Evolutionary conservation across 2,797 vertebrate genomes (phyloP).

Genomic region (Poeciliopsis presidionis): DNA sequence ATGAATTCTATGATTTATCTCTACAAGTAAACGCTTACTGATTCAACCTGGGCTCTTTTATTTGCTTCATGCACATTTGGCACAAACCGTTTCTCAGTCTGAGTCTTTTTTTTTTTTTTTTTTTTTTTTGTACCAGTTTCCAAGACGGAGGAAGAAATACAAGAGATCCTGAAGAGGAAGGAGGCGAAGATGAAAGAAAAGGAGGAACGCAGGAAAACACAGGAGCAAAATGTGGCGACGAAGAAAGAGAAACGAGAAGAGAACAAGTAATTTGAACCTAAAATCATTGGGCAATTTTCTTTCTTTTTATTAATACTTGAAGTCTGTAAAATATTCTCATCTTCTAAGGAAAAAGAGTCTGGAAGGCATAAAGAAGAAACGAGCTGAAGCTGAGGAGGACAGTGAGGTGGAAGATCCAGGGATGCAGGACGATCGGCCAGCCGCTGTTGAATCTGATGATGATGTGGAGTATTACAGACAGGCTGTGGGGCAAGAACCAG

Average conservation of each 20-base stretch:
- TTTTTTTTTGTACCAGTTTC: conserved; percentile 58
- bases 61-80: rapidly evolving
- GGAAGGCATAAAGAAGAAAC: conserved; percentile 85
- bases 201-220: conserved; percentile 77
- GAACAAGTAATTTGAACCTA: conserved; percentile 77
- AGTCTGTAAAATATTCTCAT: rapidly evolving
- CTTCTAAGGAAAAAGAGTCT: conserved; percentile 85
- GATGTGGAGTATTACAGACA: conserved; percentile 91
- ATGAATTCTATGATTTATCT: conserved; percentile 73
- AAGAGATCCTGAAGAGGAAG: conserved; percentile 82
- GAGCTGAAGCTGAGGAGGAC: conserved; percentile 65
- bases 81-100: neutral
- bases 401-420: conserved; percentile 91
- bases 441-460: conserved; percentile 79
- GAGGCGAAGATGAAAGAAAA: conserved; percentile 84
- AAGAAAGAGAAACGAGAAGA: conserved; percentile 81
- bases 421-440: conserved; percentile 53
- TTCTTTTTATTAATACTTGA: neutral
- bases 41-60: conserved; percentile 34
- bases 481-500: conserved; percentile 90
- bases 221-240: conserved; percentile 81
- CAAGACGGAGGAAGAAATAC: conserved; percentile 87
- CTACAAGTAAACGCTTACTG: conserved; percentile 80
- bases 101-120: neutral
- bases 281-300: neutral